phyloP scores from a whole-genome alignment of 2,888 invertebrate genomes.

The Biston stratarius region DNA sequence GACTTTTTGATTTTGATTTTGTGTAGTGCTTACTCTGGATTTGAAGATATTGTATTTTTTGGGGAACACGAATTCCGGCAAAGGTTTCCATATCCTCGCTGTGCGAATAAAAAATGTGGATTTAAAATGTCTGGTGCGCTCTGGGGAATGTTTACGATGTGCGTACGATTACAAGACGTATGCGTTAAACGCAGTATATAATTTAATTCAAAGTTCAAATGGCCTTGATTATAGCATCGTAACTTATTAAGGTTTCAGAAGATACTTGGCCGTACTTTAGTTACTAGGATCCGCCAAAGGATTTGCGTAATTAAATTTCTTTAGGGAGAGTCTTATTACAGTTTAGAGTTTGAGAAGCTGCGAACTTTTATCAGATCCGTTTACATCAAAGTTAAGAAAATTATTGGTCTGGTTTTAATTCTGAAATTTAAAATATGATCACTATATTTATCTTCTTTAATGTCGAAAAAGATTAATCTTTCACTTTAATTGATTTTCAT shows the following conservation, averaged over 20 bases:
- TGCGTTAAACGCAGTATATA: neutral
- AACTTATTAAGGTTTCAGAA: conserved; percentile 18
- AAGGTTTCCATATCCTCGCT: too few species aligned
- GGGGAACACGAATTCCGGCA: too few species aligned
- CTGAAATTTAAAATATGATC: neutral
- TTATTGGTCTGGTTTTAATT: neutral
- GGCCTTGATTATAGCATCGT: neutral
- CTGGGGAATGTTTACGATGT: too few species aligned
- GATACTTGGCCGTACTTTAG: conserved; percentile 24
- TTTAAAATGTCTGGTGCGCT: too few species aligned
- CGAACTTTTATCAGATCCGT: conserved; percentile 5
- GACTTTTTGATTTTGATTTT: too few species aligned
- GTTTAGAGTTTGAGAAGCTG: conserved; percentile 23
- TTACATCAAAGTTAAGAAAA: conserved; percentile 9
- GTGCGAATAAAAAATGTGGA: too few species aligned
- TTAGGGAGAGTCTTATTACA: conserved; percentile 22
- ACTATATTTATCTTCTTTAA: too few species aligned
- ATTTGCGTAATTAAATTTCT: conserved; percentile 32
- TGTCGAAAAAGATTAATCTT: too few species aligned
- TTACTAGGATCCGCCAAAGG: conserved; percentile 13
- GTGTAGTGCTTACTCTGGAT: too few species aligned
- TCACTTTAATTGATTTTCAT: too few species aligned
- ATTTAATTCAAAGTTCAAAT: conserved; percentile 9
- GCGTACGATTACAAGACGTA: neutral
- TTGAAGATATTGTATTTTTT: too few species aligned